Evolutionary conservation across 2,888 invertebrate genomes (phyloP), one percentile per base, ranked within the genome.

Genomic region (Elaeidobius kamerunicus): DNA sequence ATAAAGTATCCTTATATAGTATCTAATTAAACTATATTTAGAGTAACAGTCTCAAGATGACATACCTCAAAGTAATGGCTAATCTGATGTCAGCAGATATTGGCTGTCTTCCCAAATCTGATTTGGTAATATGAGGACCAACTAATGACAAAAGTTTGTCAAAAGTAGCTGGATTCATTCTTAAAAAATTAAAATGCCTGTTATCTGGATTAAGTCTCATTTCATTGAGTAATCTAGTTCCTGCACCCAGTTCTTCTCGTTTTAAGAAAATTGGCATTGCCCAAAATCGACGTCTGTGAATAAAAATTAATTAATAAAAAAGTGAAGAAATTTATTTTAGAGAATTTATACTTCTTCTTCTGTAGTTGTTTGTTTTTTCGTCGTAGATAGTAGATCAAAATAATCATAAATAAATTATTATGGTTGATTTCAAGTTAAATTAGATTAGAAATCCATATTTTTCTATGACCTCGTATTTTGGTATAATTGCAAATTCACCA

Each of bases 141-240:
- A 41, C 12, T 15, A 41, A 20, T 27, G 15, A 14, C 14, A 41
- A 14, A 16, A 27, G 6, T 41, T 7, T 20, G 27, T 23, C 41
- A 23, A 15, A 23, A 3, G 15, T 12, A 6, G 15, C 27, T 14
- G 28, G 14, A 41, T 27, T 27, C 41, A 41, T 41, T 19, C 41
- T 17, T 4, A 41, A 41, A 27, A 41, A 41, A 20, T 41, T 41
- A 20, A 18, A 41, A 27, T 41, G 41, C 27, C 23, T 3, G n/a
- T 41, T 41, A 14, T 41, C 41, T 23, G 41, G 41, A 16, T 41
- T 23, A 14, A 14, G n/a, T 9, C 41, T 9, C 41, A 41, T 41
- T 41, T 41, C 41, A 18, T 27, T 5, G 23, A 41, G 5, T 15
- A 41, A 15, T 2, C 27, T 41, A 27, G 5, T 27, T 27, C 41